These are phyloP conservation scores for Agonopterix heracliana DNA, from an alignment of 2,888 invertebrate species.

Conservation along the genomic window DNA sequence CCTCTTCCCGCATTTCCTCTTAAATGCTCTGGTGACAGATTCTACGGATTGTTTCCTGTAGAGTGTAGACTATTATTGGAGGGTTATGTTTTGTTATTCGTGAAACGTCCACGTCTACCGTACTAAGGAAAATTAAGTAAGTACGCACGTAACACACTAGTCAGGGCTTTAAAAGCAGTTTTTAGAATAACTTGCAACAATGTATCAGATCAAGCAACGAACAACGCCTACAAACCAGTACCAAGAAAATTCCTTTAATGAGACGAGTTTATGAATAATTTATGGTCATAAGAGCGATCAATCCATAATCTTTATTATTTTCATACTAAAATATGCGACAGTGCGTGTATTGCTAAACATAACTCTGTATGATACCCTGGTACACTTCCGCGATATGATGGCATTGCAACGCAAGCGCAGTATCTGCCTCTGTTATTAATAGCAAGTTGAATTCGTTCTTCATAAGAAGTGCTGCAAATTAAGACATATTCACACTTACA, in stretches of 20 bases:
- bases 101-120: too few species aligned
- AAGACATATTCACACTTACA: too few species aligned
- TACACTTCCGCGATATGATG: constrained; percentile 32
- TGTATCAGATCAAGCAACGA: not conserved
- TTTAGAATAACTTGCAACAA: not conserved
- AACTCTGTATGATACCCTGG: constrained; percentile 16
- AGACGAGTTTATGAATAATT: constrained; percentile 36
- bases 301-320: constrained; percentile 27
- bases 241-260: constrained; percentile 13
- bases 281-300: constrained; percentile 22
- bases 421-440: constrained; percentile 44
- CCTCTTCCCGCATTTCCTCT: too few species aligned
- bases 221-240: not conserved
- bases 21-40: too few species aligned
- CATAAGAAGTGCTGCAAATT: constrained; percentile 29
- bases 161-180: not conserved
- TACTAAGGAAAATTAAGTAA: too few species aligned
- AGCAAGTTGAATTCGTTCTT: constrained; percentile 52
- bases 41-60: too few species aligned
- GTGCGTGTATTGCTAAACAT: constrained; percentile 16
- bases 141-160: too few species aligned
- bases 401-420: constrained; percentile 26
- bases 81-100: too few species aligned
- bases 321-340: constrained; percentile 24
- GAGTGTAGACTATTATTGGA: too few species aligned